Percentiles rank a stretch among this genome's conserved stretches.
Evolutionary conservation across 2,113 vertebrate species (phyloP).

Genomic region (Ictalurus punctatus): DNA sequence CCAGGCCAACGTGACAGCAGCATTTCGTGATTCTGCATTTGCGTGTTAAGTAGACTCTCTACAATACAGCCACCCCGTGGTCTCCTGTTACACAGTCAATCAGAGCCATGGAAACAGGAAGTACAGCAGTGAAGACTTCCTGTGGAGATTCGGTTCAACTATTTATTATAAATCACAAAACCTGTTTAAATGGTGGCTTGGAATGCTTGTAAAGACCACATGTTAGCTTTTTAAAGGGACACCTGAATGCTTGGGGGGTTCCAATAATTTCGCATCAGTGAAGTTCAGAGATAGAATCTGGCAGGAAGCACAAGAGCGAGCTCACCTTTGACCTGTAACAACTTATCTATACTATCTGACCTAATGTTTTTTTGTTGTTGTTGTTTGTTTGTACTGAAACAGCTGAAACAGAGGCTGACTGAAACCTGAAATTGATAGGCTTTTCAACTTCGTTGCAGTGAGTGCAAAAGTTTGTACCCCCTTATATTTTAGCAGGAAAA

Average conservation of each 20-base stretch:
- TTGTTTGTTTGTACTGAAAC: not conserved
- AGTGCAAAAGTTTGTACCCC: not conserved
- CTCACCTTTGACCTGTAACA: constrained; percentile 60
- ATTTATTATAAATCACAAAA: not conserved
- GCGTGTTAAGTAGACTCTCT: not conserved
- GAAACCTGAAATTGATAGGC: not conserved
- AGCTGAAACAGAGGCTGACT: not conserved
- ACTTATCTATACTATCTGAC: not conserved
- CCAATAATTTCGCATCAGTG: not conserved
- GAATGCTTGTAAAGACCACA: constrained; percentile 55
- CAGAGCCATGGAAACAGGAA: constrained; percentile 50
- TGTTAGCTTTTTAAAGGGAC: constrained; percentile 45
- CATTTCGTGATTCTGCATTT: not conserved
- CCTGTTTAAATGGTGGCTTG: constrained; percentile 39
- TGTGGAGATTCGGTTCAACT: not conserved
- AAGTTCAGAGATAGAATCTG: constrained; percentile 48
- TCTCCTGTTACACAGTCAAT: not conserved
- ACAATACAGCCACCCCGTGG: not conserved
- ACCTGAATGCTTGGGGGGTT: constrained; percentile 59
- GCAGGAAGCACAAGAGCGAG: constrained; percentile 41
- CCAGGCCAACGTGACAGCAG: not conserved
- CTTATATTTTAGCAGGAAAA: no score
- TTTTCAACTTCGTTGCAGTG: not conserved
- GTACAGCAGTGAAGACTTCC: constrained; percentile 18
- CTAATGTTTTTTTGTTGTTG: no score